These are phyloP conservation scores for Lasius fuliginosus DNA, from an alignment of 2,888 invertebrate genomes.

Conservation along the genomic window DNA sequence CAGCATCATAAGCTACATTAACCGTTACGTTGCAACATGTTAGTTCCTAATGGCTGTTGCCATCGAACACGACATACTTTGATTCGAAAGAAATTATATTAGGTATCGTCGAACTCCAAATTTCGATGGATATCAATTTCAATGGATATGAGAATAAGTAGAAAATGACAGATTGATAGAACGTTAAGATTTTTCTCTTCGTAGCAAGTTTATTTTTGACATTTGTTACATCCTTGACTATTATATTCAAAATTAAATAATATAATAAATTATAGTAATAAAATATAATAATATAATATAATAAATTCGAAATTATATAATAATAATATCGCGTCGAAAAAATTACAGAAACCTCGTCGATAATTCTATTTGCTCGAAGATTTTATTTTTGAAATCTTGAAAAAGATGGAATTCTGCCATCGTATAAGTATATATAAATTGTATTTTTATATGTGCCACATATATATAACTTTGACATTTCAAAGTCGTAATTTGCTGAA, in stretches of 20 bases:
- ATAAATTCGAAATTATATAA: too few relatives aligned
- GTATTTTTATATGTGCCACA: neutral
- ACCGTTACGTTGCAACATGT: conserved; percentile 43
- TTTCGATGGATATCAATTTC: neutral
- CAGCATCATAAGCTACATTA: conserved; percentile 54
- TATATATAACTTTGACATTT: neutral
- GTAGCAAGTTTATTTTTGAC: neutral
- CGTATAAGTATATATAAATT: neutral
- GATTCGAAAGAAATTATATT: conserved; percentile 32
- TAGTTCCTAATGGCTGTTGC: conserved; percentile 40
- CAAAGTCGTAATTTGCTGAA: neutral
- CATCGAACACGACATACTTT: conserved; percentile 27
- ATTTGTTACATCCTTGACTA: neutral
- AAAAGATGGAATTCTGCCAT: neutral
- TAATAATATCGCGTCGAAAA: neutral
- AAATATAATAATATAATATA: too few relatives aligned
- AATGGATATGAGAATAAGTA: neutral
- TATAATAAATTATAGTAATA: too few relatives aligned
- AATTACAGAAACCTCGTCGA: neutral
- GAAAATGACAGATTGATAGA: neutral
- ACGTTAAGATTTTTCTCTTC: neutral
- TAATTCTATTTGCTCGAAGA: neutral
- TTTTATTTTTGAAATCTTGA: neutral
- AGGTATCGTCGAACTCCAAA: neutral
- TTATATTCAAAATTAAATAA: too few relatives aligned